Evolutionary conservation across 2,113 vertebrate species (phyloP).

Genomic region (Eclectus roratus): DNA sequence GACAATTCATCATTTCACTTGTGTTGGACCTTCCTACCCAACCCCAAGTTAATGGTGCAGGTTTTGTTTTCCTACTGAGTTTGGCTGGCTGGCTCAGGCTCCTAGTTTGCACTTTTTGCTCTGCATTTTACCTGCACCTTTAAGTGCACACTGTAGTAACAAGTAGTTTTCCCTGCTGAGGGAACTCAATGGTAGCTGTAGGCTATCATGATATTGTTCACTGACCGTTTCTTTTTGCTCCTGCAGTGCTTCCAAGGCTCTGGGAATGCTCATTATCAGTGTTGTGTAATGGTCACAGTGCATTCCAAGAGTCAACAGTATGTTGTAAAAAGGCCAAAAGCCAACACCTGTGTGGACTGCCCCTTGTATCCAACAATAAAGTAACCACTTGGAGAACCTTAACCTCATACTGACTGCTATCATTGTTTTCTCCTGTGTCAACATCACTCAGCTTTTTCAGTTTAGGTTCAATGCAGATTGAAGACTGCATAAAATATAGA

Average conservation of each 20-base stretch:
- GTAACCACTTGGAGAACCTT: neutral
- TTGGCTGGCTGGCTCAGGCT: neutral
- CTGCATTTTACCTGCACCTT: neutral
- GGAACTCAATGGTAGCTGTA: neutral
- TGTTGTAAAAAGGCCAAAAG: neutral
- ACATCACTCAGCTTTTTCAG: neutral
- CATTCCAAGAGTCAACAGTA: neutral
- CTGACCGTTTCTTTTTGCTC: neutral
- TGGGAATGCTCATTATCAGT: neutral
- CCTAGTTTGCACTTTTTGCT: neutral
- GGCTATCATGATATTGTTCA: neutral
- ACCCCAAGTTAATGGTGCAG: neutral
- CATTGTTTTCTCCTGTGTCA: neutral
- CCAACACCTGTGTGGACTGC: neutral
- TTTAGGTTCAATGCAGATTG: neutral
- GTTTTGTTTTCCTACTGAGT: neutral
- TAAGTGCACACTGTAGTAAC: neutral
- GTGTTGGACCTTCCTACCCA: neutral
- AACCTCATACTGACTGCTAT: neutral
- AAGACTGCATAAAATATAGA: neutral
- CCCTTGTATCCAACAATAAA: neutral
- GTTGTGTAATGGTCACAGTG: neutral
- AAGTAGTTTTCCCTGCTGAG: neutral
- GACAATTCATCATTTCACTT: neutral
- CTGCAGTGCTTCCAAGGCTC: neutral